Conservation (phyloP, 2,888 invertebrate species). For the Aromia moschata region DNA sequence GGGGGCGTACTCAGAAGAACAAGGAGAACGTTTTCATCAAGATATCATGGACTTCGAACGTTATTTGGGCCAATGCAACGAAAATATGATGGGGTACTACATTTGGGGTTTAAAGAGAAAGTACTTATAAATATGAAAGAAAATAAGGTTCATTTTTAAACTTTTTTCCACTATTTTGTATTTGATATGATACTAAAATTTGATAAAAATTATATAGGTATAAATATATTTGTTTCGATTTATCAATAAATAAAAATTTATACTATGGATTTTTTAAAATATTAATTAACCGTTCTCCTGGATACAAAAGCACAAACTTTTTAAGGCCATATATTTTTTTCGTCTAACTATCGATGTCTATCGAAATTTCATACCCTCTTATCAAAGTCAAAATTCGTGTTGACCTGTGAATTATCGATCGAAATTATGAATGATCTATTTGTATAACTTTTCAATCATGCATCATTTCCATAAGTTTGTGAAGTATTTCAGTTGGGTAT, state of each 20-base stretch:
- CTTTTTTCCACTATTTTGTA: neutral
- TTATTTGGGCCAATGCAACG: neutral
- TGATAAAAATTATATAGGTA: neutral
- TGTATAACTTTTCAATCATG: no score
- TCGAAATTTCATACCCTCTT: neutral
- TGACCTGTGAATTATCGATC: neutral
- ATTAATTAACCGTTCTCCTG: neutral
- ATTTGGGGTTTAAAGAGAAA: neutral
- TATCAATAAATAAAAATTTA: neutral
- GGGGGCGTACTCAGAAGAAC: no score
- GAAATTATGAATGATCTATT: no score
- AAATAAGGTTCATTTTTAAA: neutral
- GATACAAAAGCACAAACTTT: neutral
- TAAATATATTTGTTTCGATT: neutral
- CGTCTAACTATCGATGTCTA: neutral
- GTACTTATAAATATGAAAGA: neutral
- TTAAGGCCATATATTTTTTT: neutral
- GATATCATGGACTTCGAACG: neutral
- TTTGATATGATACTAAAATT: neutral
- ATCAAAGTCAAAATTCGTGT: neutral
- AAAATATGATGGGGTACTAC: neutral
- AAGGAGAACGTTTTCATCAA: no score
- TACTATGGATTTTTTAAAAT: neutral
- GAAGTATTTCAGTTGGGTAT: no score
- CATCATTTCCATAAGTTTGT: no score